Evolutionary conservation across 2,113 vertebrate species (phyloP).

Genomic region (Chloroceryle aenea): DNA sequence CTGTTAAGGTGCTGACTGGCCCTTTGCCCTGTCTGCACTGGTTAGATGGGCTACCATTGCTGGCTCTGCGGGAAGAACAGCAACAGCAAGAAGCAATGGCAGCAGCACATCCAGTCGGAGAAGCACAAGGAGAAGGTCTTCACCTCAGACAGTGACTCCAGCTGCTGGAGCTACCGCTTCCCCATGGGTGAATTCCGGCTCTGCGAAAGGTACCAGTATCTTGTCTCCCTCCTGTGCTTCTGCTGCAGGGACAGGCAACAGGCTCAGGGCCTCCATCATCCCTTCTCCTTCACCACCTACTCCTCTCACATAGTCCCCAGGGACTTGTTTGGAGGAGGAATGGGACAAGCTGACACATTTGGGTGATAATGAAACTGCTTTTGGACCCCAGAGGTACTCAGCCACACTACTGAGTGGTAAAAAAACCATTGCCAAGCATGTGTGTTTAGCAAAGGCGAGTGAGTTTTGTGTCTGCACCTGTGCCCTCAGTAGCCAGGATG

Average conservation of each 20-base stretch:
- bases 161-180: constrained; percentile 91
- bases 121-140: constrained; percentile 96
- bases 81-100: constrained; percentile 97
- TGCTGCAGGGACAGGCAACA: not conserved
- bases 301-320: not conserved
- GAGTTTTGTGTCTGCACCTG: not conserved
- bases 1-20: not conserved
- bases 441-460: not conserved
- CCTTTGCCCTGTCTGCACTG: not conserved
- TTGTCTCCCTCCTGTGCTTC: not conserved
- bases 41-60: constrained; percentile 89
- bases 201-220: constrained; percentile 80
- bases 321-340: not conserved
- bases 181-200: constrained; percentile 86
- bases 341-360: not conserved
- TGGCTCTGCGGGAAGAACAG: constrained; percentile 93
- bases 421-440: not conserved
- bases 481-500: not conserved
- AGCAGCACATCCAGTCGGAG: constrained; percentile 92
- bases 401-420: not conserved
- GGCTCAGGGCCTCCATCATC: not conserved
- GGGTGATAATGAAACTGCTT: not conserved
- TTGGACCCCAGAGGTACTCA: not conserved
- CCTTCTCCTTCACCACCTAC: not conserved
- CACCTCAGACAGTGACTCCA: constrained; percentile 89